Evolutionary conservation across 2,797 vertebrate species (phyloP).

Genomic region (Microchirus variegatus): DNA sequence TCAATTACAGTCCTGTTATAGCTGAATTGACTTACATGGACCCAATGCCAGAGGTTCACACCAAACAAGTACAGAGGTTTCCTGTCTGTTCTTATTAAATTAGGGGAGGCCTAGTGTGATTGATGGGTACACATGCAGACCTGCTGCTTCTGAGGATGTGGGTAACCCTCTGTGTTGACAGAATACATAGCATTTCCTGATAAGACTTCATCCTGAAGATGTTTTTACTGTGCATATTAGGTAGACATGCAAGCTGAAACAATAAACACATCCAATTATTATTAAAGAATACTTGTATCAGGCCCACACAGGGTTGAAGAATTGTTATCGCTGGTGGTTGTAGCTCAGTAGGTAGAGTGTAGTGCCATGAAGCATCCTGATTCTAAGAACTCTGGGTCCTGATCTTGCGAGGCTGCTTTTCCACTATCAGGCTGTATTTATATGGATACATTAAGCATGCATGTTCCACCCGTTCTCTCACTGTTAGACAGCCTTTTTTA

Average conservation of each 20-base stretch:
- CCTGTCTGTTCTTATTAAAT: constrained; percentile 61
- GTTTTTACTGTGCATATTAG: constrained; percentile 17
- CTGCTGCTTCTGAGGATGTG: constrained; percentile 32
- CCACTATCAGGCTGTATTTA: too few species aligned
- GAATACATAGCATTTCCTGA: constrained; percentile 21
- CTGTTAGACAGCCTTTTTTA: too few species aligned
- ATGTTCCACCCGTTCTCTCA: not conserved
- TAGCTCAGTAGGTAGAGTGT: not conserved
- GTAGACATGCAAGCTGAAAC: not conserved
- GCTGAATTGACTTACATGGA: constrained; percentile 64
- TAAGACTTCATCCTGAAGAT: constrained; percentile 1
- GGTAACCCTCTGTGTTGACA: constrained; percentile 26
- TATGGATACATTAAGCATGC: too few species aligned
- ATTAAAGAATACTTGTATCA: not conserved
- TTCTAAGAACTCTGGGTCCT: too few species aligned
- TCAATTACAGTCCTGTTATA: constrained; percentile 66
- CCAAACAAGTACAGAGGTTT: constrained; percentile 60
- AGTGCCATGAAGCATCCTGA: too few species aligned
- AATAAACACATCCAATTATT: constrained; percentile 2
- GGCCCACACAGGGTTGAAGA: constrained; percentile 38
- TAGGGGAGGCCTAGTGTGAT: constrained; percentile 50
- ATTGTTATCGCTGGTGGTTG: not conserved
- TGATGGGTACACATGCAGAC: constrained; percentile 46
- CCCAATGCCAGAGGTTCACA: constrained; percentile 61
- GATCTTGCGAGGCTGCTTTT: too few species aligned